Base-by-base conservation (phyloP, 2,113 vertebrate species). In the Cichladusa arquata region DNA sequence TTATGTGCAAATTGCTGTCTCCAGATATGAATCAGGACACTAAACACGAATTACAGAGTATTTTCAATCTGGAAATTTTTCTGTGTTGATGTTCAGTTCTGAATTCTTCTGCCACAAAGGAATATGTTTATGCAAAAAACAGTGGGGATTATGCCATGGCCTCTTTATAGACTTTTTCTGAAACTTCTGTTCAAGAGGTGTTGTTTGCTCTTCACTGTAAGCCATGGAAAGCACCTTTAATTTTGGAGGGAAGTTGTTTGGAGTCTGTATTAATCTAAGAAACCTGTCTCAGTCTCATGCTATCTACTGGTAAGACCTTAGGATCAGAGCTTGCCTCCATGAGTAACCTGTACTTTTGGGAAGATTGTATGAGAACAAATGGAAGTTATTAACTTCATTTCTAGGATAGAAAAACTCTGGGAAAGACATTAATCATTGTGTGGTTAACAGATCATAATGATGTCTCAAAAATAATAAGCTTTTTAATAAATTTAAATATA, bases 11-110 rank as follows among this genome's bases (percentile, higher is more conserved):
- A 38, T 38, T 38, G 9, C 38, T 38, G 58, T 79, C 86, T 85
- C 56, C 44, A 89, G 65, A 66, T 86, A 61, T 3, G 3, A 22
- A 44, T 74, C 64, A 58, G 40, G 44, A 61, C 34, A 47, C 23
- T 74, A 45, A 11, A 58, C 6, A 44, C 0, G 0, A 93, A 47
- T 70, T 79, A 45, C 36, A 62, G 29, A 44, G 7, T 36, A 11
- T 66, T 95, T 89, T 84, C 56, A 73, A 22, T 47, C 18, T 2
- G 10, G 23, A 86, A 34, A 8, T 20, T 89, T 77, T 92, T 58
- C 42, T 48, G 0, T 78, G 5, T 33, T 81, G 62, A 31, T 3
- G 0, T 87, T 34, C 24, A 47, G 16, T 47, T 28, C 36, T 81
- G 53, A 62, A 28, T 72, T 74, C 23, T 58, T 81, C 56, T 87